phyloP scores from a whole-genome alignment of 2,113 vertebrate species.

The Burhinus bistriatus region DNA sequence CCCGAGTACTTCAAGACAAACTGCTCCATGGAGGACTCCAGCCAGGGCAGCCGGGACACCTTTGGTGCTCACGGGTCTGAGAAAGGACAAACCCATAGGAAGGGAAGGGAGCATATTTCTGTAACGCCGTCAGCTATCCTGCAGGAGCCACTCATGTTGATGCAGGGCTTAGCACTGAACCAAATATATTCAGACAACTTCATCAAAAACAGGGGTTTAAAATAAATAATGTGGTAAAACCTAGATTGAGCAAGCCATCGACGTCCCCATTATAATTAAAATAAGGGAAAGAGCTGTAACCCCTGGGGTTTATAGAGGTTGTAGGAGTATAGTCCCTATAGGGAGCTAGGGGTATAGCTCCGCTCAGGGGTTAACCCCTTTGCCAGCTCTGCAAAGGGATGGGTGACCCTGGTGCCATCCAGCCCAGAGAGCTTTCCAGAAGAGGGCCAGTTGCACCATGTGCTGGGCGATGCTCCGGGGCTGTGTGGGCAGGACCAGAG shows the following conservation, averaged over 20 bases:
- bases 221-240: neutral
- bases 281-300: neutral
- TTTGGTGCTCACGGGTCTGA: neutral
- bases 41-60: neutral
- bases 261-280: neutral
- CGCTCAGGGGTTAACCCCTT: neutral
- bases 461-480: neutral
- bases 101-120: neutral
- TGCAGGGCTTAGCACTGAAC: neutral
- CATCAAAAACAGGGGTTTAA: neutral
- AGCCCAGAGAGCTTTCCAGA: neutral
- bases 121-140: neutral
- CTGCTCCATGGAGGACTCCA: neutral
- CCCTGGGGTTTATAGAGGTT: neutral
- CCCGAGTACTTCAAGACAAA: neutral
- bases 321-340: neutral
- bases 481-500: neutral
- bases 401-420: neutral
- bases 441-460: neutral
- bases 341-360: neutral
- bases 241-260: neutral
- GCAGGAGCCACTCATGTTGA: rapidly evolving
- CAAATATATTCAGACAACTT: neutral
- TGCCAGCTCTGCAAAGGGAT: neutral
- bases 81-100: neutral